phyloP scores from a whole-genome alignment of 2,888 invertebrate genomes.

The Apamea monoglypha region DNA sequence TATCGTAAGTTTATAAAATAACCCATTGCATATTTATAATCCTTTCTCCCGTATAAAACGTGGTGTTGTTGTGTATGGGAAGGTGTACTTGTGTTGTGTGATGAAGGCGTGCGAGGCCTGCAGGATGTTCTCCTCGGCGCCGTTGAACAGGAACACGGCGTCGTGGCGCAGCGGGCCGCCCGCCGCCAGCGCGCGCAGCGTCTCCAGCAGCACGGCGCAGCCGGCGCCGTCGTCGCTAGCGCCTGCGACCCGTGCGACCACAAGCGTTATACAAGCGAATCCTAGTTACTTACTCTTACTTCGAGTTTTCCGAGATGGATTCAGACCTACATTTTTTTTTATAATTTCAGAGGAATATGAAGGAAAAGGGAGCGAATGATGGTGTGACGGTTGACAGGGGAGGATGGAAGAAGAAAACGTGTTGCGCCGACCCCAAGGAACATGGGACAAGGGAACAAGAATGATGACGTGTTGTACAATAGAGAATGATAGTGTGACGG shows the following conservation, averaged over 20 bases:
- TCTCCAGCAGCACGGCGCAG: conserved; percentile 96
- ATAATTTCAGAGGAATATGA: no score
- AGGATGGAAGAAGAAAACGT: no score
- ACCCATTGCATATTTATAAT: background rate
- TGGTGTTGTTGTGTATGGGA: background rate
- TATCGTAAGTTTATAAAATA: background rate
- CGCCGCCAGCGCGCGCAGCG: conserved; percentile 92
- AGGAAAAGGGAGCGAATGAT: no score
- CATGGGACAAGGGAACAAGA: background rate
- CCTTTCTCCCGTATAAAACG: background rate
- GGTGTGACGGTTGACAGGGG: no score
- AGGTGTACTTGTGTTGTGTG: conserved; percentile 93
- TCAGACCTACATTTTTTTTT: background rate
- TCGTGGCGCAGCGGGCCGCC: conserved; percentile 92
- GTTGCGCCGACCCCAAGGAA: no score
- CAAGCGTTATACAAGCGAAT: no score
- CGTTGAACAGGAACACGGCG: conserved; percentile 96
- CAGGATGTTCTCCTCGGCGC: conserved; percentile 97
- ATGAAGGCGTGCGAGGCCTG: conserved; percentile 97
- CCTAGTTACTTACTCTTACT: background rate
- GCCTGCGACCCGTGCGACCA: conserved; percentile 84
- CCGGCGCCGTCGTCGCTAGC: conserved; percentile 97
- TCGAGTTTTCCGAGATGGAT: background rate
- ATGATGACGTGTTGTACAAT: no score
- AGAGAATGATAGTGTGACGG: no score